Evolutionary conservation across 1,140 invertebrate species (phyloP).

Genomic region (Battus philenor): DNA sequence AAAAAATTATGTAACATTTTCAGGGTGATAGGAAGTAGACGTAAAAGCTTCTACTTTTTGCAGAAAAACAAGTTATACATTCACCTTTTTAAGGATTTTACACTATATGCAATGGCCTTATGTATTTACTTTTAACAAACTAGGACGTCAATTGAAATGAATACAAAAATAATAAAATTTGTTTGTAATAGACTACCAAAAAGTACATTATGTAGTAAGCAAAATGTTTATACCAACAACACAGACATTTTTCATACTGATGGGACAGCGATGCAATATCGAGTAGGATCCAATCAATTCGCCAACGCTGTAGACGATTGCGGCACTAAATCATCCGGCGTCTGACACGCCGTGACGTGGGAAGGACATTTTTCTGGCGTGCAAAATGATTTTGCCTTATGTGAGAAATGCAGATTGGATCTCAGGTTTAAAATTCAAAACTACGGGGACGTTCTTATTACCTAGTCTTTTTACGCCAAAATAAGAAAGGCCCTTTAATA

Average conservation of each 20-base stretch:
- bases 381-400: constrained; percentile 9
- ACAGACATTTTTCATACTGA: constrained; percentile 10
- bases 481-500: too few species aligned
- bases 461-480: too few species aligned
- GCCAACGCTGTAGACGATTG: constrained; percentile 25
- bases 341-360: constrained; percentile 11
- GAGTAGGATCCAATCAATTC: constrained; percentile 34
- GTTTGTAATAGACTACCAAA: too few species aligned
- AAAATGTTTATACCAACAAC: constrained; percentile 1
- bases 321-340: constrained; percentile 32
- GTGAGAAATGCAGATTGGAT: too few species aligned
- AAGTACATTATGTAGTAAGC: too few species aligned
- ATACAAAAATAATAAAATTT: not conserved
- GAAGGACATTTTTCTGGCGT: constrained; percentile 18
- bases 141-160: not conserved
- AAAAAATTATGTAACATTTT: too few species aligned
- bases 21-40: too few species aligned
- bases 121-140: too few species aligned
- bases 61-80: not conserved
- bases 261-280: constrained; percentile 19
- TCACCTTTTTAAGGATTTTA: not conserved
- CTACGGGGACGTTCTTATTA: too few species aligned
- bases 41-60: not conserved
- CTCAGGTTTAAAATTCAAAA: too few species aligned
- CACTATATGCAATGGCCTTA: not conserved